These are phyloP conservation scores for Leucania comma DNA, from an alignment of 2,888 invertebrate species.

Conservation along the genomic window DNA sequence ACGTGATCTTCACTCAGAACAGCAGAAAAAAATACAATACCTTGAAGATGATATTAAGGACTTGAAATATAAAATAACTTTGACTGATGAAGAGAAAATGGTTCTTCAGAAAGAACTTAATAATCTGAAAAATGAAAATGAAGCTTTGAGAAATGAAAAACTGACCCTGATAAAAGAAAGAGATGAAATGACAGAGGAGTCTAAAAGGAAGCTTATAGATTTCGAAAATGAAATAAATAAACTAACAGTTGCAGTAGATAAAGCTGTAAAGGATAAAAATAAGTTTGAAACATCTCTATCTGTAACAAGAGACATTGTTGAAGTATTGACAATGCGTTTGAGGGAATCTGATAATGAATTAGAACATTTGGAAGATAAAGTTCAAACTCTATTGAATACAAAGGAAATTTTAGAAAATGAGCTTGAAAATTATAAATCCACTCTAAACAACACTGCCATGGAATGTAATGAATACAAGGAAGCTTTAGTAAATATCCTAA, in stretches of 20 bases:
- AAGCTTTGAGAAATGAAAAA: slow-evolving; percentile 76
- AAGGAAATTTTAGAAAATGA: slow-evolving; percentile 83
- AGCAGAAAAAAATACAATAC: slow-evolving; percentile 78
- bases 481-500: slow-evolving; percentile 85
- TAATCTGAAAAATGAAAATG: slow-evolving; percentile 77
- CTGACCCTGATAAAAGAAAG: slow-evolving; percentile 72
- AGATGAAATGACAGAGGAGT: slow-evolving; percentile 80
- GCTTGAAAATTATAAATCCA: slow-evolving; percentile 79
- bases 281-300: slow-evolving; percentile 91
- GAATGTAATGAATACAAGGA: slow-evolving; percentile 88
- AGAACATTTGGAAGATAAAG: slow-evolving; percentile 88
- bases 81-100: slow-evolving; percentile 78
- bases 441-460: slow-evolving; percentile 78
- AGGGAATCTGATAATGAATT: slow-evolving; percentile 91
- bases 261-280: slow-evolving; percentile 87
- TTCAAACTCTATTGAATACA: slow-evolving; percentile 76
- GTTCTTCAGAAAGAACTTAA: slow-evolving; percentile 78
- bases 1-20: slow-evolving; percentile 81
- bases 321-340: slow-evolving; percentile 90
- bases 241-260: slow-evolving; percentile 84
- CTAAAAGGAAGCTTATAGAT: slow-evolving; percentile 80
- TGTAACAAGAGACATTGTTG: slow-evolving; percentile 90
- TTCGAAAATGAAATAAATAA: slow-evolving; percentile 86
- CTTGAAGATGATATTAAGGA: slow-evolving; percentile 82
- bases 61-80: slow-evolving; percentile 75